phyloP scores from a whole-genome alignment of 2,888 invertebrate species.

The Rosalia funebris region DNA sequence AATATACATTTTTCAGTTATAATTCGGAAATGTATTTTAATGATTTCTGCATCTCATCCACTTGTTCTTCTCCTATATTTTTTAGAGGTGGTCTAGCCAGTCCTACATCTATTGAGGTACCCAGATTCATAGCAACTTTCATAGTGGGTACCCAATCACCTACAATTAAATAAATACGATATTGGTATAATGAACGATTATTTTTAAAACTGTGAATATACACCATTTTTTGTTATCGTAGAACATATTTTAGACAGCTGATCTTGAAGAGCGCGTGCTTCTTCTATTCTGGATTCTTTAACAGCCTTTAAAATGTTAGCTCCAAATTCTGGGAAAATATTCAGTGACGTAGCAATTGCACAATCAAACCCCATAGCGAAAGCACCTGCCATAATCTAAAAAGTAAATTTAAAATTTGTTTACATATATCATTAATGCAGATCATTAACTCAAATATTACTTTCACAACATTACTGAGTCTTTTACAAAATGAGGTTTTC shows the following conservation, averaged over 20 bases:
- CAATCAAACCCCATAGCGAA: conserved; percentile 77
- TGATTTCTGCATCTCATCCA: conserved; percentile 6
- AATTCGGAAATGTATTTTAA: conserved; percentile 6
- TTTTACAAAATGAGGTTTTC: no score
- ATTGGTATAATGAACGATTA: not conserved
- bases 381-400: conserved; percentile 74
- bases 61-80: conserved; percentile 59
- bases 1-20: conserved; percentile 6
- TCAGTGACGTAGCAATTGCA: conserved; percentile 76
- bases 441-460: no score
- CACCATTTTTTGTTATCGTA: conserved; percentile 19
- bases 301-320: conserved; percentile 69
- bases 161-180: conserved; percentile 56
- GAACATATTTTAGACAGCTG: conserved; percentile 45
- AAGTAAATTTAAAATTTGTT: conserved; percentile 32
- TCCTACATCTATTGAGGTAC: conserved; percentile 72
- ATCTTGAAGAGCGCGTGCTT: conserved; percentile 67
- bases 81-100: conserved; percentile 70
- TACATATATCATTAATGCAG: no score
- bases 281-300: conserved; percentile 60
- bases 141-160: conserved; percentile 76
- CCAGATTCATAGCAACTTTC: conserved; percentile 75
- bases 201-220: not conserved
- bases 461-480: no score
- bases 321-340: conserved; percentile 72